A percentile compares a stretch with the other conserved stretches of the same genome.
These are phyloP conservation scores for Cyrtodaria siliqua DNA, from an alignment of 2,888 invertebrate genomes.

Conservation along the genomic window DNA sequence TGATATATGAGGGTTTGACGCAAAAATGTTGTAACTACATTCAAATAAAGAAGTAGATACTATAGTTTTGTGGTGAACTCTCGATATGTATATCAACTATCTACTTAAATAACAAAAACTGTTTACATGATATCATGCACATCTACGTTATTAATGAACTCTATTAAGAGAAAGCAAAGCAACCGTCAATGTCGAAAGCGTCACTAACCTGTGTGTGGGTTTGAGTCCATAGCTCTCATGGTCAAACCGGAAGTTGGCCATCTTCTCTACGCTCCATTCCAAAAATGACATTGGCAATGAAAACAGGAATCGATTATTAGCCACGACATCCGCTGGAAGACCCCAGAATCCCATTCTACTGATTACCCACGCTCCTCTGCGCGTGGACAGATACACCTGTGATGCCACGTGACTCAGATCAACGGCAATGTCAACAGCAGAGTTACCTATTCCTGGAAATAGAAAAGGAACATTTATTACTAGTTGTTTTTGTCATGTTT, in stretches of 20 bases:
- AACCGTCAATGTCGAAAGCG: no score
- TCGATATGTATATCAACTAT: no score
- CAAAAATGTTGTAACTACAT: no score
- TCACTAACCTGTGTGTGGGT: slow-evolving; percentile 77
- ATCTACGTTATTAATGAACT: no score
- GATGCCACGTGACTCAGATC: slow-evolving; percentile 85
- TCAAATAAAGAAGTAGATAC: no score
- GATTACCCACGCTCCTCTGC: slow-evolving; percentile 87
- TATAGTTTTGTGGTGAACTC: no score
- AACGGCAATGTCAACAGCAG: slow-evolving; percentile 86
- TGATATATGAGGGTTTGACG: no score
- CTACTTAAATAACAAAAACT: no score
- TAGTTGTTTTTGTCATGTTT: no score
- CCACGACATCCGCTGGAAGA: slow-evolving; percentile 84
- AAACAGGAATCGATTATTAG: slow-evolving; percentile 81
- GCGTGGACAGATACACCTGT: slow-evolving; percentile 86
- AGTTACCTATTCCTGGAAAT: slow-evolving; percentile 86
- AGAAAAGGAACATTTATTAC: no score
- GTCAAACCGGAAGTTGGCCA: slow-evolving; percentile 82
- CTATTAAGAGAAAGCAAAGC: no score
- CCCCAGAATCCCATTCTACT: slow-evolving; percentile 86
- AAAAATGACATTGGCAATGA: slow-evolving; percentile 73
- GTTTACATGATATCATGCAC: no score
- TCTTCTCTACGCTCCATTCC: slow-evolving; percentile 80
- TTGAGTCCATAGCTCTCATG: slow-evolving; percentile 79